Percentiles rank a stretch among this genome's conserved stretches.
Conservation (phyloP, 1,140 invertebrate genomes). For the Anadara kagoshimensis region DNA sequence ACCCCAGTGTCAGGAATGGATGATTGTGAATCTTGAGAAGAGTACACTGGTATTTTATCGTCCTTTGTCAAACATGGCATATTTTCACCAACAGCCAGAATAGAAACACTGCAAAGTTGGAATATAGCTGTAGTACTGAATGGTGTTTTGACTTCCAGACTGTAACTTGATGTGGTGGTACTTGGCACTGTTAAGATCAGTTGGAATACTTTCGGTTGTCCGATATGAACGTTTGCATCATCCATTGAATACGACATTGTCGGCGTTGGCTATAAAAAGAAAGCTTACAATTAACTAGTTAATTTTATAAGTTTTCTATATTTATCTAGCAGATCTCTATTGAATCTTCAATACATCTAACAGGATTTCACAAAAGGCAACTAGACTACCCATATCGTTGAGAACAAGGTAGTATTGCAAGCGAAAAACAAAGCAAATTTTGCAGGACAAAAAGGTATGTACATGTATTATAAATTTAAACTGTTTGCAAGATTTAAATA, state of each 20-base stretch:
- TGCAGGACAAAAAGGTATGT: no score
- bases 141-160: constrained; percentile 25
- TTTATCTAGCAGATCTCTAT: no score
- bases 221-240: constrained; percentile 1
- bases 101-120: constrained; percentile 34
- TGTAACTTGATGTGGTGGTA: constrained; percentile 25
- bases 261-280: constrained; percentile 9
- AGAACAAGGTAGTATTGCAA: no score
- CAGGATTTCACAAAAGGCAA: no score
- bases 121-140: constrained; percentile 25
- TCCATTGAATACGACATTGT: no score
- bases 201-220: constrained; percentile 15
- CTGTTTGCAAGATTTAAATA: no score
- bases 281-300: background rate
- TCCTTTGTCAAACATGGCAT: constrained; percentile 42
- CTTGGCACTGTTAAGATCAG: constrained; percentile 23
- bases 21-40: background rate
- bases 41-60: constrained; percentile 20
- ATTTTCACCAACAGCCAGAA: constrained; percentile 37
- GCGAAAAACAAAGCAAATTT: no score
- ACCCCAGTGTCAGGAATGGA: constrained; percentile 16
- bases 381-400: no score
- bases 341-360: no score
- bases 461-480: no score
- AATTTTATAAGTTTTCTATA: no score